Conservation (phyloP, 2,113 vertebrate species). For the Ia io region DNA sequence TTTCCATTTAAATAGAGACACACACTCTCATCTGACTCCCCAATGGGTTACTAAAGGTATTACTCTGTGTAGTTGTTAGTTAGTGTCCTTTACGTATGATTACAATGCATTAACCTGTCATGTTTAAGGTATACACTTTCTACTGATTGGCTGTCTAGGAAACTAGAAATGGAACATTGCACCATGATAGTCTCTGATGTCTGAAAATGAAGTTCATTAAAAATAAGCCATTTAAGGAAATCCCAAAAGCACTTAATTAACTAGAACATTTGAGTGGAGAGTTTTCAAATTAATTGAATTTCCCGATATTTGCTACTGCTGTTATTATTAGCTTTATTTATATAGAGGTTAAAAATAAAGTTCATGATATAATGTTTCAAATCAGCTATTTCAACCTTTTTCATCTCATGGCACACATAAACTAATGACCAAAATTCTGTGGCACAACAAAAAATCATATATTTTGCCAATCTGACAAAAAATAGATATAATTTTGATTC, state of each 20-base stretch:
- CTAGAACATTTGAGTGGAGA: slow-evolving; percentile 6
- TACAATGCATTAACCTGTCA: slow-evolving; percentile 6
- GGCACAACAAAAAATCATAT: neutral
- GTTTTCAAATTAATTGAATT: slow-evolving; percentile 2
- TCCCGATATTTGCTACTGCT: slow-evolving; percentile 6
- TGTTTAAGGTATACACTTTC: neutral
- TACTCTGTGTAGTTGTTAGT: neutral
- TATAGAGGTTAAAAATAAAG: neutral
- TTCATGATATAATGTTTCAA: neutral
- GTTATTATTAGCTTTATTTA: slow-evolving; percentile 36
- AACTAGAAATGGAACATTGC: neutral
- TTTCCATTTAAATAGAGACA: slow-evolving; percentile 36
- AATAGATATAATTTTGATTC: neutral
- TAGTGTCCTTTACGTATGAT: neutral
- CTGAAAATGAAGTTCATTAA: slow-evolving; percentile 34
- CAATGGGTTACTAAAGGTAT: neutral
- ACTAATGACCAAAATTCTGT: neutral
- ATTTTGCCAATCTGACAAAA: neutral
- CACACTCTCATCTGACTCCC: neutral
- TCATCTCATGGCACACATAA: neutral
- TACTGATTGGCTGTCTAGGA: neutral
- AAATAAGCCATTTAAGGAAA: slow-evolving; percentile 42
- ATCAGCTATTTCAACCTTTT: neutral
- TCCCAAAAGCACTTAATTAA: neutral
- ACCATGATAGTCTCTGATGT: neutral